Evolutionary conservation across 64 coral and sea anemone genomes (phyloP).

Genomic region (Stichodactyla mertensii): DNA sequence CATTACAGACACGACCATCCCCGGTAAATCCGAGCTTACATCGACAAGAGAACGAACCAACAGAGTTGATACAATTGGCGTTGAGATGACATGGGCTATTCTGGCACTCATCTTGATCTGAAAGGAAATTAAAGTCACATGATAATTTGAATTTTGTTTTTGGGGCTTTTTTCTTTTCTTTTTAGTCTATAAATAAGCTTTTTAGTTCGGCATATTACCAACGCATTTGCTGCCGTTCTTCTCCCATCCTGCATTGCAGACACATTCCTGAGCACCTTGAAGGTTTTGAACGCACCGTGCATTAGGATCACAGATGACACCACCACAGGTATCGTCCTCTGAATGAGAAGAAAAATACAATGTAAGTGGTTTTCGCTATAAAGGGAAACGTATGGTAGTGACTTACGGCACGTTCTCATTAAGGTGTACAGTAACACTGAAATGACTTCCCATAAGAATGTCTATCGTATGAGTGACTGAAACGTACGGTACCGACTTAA

Average conservation of each 20-base stretch:
- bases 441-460: too few relatives aligned
- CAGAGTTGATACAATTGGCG: conserved; percentile 66
- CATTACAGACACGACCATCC: conserved; percentile 47
- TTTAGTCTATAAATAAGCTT: too few relatives aligned
- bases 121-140: too few relatives aligned
- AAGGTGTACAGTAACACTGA: too few relatives aligned
- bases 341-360: not conserved
- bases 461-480: too few relatives aligned
- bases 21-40: conserved; percentile 70
- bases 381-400: too few relatives aligned
- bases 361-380: too few relatives aligned
- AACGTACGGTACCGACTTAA: too few relatives aligned
- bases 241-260: conserved; percentile 35
- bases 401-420: too few relatives aligned
- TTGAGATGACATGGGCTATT: conserved; percentile 55
- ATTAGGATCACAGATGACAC: conserved; percentile 40
- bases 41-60: conserved; percentile 60
- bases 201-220: not conserved
- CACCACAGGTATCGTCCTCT: conserved; percentile 57
- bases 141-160: too few relatives aligned
- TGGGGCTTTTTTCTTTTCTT: too few relatives aligned
- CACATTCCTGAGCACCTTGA: conserved; percentile 19
- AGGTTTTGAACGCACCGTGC: conserved; percentile 25
- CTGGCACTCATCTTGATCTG: conserved; percentile 74
- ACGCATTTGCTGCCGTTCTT: conserved; percentile 15